A percentile compares a stretch with the other conserved stretches of the same genome.
Evolutionary conservation across 2,113 vertebrate genomes (phyloP).

Genomic region (Pitta sordida): DNA sequence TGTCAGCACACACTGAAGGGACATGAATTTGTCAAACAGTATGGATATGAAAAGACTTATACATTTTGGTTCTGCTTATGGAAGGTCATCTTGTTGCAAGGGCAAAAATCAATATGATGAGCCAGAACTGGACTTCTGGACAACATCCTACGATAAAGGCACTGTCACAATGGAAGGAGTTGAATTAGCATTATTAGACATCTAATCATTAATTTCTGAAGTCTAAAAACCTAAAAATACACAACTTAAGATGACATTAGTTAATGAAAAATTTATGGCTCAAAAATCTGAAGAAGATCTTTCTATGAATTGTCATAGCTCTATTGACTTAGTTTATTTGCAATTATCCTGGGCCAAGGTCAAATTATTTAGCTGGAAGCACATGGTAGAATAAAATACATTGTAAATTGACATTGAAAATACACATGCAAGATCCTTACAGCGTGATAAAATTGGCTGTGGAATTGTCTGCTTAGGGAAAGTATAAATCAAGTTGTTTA

Average conservation of each 20-base stretch:
- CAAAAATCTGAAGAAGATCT: neutral
- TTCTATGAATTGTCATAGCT: rapidly evolving
- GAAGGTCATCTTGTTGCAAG: neutral
- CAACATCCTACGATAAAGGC: neutral
- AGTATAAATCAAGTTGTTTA: neutral
- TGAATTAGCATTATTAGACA: neutral
- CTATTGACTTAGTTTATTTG: neutral
- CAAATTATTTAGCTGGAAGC: neutral
- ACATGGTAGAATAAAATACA: neutral
- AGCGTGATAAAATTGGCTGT: neutral
- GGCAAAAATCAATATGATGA: neutral
- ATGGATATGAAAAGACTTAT: neutral
- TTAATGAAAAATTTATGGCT: neutral
- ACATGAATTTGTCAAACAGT: neutral
- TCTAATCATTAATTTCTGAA: neutral
- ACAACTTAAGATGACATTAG: neutral
- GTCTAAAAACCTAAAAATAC: neutral
- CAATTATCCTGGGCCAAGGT: neutral
- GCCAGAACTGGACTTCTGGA: neutral
- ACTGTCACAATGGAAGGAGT: neutral
- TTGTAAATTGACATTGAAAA: neutral
- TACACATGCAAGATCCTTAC: neutral
- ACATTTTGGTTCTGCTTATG: neutral
- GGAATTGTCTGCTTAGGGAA: neutral
- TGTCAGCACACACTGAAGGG: neutral